Conservation (phyloP, 2,888 invertebrate species). For the Amorpha juglandis region DNA sequence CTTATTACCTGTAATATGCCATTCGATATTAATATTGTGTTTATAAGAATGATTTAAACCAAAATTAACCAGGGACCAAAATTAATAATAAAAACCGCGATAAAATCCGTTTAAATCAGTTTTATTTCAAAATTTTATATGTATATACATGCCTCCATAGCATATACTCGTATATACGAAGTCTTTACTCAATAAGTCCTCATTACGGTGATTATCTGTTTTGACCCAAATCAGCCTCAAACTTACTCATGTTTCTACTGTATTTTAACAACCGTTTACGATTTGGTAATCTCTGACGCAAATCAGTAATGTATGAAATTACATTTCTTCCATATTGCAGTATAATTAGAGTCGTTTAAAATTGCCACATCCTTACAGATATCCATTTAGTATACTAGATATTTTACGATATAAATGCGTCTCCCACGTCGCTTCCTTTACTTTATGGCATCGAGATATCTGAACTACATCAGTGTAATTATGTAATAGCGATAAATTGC, state of each 20-base stretch:
- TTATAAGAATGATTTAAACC: too few species aligned
- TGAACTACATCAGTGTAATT: conserved; percentile 30
- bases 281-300: conserved; percentile 1
- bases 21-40: too few species aligned
- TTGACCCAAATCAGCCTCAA: background rate
- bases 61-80: too few species aligned
- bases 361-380: background rate
- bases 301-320: conserved; percentile 7
- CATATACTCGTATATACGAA: too few species aligned
- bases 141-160: too few species aligned
- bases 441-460: conserved; percentile 34
- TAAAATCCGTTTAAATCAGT: too few species aligned
- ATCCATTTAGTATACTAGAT: background rate
- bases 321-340: conserved; percentile 5
- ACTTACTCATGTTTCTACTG: background rate
- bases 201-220: too few species aligned
- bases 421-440: conserved; percentile 28
- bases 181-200: too few species aligned
- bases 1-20: too few species aligned
- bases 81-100: too few species aligned
- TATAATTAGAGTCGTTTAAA: background rate
- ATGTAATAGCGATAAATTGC: conserved; percentile 32
- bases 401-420: conserved; percentile 9
- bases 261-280: background rate
- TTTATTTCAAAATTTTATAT: too few species aligned